These are phyloP conservation scores for Drosophila triauraria DNA, from an alignment of 1,140 invertebrate species.

Conservation along the genomic window DNA sequence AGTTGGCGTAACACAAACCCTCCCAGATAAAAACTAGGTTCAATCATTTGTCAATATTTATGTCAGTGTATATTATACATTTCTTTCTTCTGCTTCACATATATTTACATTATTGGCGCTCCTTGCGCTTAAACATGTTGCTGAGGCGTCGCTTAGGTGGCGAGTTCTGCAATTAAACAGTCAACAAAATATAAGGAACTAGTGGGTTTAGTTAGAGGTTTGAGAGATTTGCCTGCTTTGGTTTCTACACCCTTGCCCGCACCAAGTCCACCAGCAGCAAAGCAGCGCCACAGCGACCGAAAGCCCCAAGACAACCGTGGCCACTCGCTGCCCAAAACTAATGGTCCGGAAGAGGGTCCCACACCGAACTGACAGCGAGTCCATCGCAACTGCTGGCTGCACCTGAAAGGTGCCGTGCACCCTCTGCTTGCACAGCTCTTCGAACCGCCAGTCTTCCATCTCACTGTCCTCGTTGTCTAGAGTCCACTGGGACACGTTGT, in stretches of 20 bases:
- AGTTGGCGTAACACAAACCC: background rate
- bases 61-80: background rate
- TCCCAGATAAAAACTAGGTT: background rate
- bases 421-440: constrained; percentile 47
- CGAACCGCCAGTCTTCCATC: constrained; percentile 26
- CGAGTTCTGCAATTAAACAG: constrained; percentile 71
- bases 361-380: constrained; percentile 1
- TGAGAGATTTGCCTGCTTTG: constrained; percentile 7
- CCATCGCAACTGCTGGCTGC: background rate
- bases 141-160: constrained; percentile 80
- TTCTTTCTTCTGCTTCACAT: background rate
- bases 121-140: constrained; percentile 81
- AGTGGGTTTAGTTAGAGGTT: background rate
- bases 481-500: constrained; percentile 17
- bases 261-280: constrained; percentile 1
- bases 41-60: constrained; percentile 2
- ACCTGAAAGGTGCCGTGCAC: constrained; percentile 61
- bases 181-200: constrained; percentile 11
- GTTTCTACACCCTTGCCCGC: constrained; percentile 1
- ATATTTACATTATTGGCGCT: constrained; percentile 30
- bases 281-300: constrained; percentile 1
- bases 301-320: background rate
- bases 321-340: background rate
- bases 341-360: constrained; percentile 3
- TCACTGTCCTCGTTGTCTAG: background rate